phyloP scores from a whole-genome alignment of 2,888 invertebrate species.

The Blomia tropicalis region DNA sequence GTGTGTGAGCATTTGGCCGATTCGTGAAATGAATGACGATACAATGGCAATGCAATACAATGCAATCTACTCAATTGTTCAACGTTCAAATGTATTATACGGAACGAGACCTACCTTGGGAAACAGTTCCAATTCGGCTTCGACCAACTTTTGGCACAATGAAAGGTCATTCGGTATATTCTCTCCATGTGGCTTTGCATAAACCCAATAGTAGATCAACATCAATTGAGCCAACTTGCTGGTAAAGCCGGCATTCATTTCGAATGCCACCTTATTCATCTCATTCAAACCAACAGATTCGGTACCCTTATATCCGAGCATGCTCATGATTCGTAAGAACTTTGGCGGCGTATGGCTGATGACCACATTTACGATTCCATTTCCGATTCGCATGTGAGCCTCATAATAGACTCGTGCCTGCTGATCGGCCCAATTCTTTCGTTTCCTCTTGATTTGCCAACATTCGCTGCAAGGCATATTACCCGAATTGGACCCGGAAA shows the following conservation, averaged over 20 bases:
- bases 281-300: conserved; percentile 5
- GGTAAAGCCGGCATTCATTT: conserved; percentile 9
- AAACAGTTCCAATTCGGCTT: conserved; percentile 18
- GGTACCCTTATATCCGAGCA: conserved; percentile 17
- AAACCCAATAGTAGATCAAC: conserved; percentile 15
- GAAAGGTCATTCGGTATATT: conserved; percentile 11
- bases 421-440: conserved; percentile 13
- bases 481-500: neutral
- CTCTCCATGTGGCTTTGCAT: neutral
- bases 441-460: neutral
- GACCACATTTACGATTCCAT: conserved; percentile 16
- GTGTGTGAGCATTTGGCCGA: no score
- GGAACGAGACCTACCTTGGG: conserved; percentile 13
- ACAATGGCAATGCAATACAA: no score
- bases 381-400: conserved; percentile 11
- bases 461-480: conserved; percentile 6
- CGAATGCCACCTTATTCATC: conserved; percentile 15
- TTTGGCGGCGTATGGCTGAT: conserved; percentile 20
- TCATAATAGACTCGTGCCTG: conserved; percentile 14
- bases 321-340: conserved; percentile 15
- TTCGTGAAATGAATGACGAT: no score
- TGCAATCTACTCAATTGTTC: no score
- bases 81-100: no score
- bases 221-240: conserved; percentile 1
- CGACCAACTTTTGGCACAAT: neutral